phyloP scores from a whole-genome alignment of 2,888 invertebrate species.

The Lucinisca nassula region DNA sequence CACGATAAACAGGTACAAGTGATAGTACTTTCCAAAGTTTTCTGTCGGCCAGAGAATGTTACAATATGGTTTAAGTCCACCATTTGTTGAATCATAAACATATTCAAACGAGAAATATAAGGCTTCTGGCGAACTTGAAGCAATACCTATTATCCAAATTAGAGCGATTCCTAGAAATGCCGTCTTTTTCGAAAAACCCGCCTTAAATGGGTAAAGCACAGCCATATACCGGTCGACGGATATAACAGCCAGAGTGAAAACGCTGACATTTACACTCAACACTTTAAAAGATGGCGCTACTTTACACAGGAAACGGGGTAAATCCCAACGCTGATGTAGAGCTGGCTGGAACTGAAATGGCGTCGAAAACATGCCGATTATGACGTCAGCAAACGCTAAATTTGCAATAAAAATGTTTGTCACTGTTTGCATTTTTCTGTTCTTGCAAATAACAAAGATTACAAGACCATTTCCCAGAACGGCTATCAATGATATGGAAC shows the following conservation, averaged over 20 bases:
- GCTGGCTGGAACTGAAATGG: slow-evolving; percentile 97
- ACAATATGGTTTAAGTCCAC: slow-evolving; percentile 84
- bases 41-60: slow-evolving; percentile 72
- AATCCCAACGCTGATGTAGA: slow-evolving; percentile 94
- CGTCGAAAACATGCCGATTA: slow-evolving; percentile 95
- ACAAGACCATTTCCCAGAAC: slow-evolving; percentile 95
- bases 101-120: slow-evolving; percentile 74
- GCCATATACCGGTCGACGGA: slow-evolving; percentile 94
- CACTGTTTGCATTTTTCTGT: slow-evolving; percentile 93
- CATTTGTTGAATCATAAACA: slow-evolving; percentile 16
- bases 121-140: slow-evolving; percentile 91
- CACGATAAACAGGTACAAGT: slow-evolving; percentile 87
- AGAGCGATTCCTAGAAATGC: slow-evolving; percentile 93
- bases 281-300: slow-evolving; percentile 96
- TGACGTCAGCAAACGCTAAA: slow-evolving; percentile 95
- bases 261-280: slow-evolving; percentile 95
- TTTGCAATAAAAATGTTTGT: slow-evolving; percentile 96
- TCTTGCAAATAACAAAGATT: slow-evolving; percentile 94
- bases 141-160: slow-evolving; percentile 93
- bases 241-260: slow-evolving; percentile 95
- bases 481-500: slow-evolving; percentile 94
- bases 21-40: slow-evolving; percentile 84
- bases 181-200: slow-evolving; percentile 91
- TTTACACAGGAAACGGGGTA: slow-evolving; percentile 95
- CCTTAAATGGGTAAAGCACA: slow-evolving; percentile 89